Evolutionary conservation across 2,888 invertebrate genomes (phyloP).

Genomic region (Xylota sylvarum): DNA sequence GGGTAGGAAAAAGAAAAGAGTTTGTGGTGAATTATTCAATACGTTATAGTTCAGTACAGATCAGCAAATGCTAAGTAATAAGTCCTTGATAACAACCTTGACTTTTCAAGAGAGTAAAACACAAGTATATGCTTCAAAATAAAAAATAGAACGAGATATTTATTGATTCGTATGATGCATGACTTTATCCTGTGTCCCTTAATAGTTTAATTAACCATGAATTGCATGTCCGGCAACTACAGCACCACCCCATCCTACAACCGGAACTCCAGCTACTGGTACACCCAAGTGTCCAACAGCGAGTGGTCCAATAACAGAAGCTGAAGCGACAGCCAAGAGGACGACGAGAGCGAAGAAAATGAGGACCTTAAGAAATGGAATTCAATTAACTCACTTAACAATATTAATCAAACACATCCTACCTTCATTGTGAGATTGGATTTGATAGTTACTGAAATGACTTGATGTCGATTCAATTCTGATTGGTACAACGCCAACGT

Average conservation of each 20-base stretch:
- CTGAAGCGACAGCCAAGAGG: conserved; percentile 37
- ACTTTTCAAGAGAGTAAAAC: not conserved
- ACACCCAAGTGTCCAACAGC: conserved; percentile 33
- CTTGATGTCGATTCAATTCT: conserved; percentile 39
- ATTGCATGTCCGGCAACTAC: conserved; percentile 24
- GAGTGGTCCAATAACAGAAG: conserved; percentile 50
- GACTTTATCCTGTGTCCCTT: not conserved
- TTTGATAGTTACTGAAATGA: conserved; percentile 28
- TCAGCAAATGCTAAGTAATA: too few relatives aligned
- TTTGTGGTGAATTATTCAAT: not conserved
- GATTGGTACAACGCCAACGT: not conserved
- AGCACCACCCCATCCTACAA: conserved; percentile 9
- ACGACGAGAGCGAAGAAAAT: conserved; percentile 49
- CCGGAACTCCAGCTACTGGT: conserved; percentile 28
- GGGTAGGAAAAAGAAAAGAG: not conserved
- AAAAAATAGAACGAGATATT: not conserved
- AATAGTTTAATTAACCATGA: conserved; percentile 24
- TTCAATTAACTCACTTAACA: not conserved
- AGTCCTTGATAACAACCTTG: too few relatives aligned
- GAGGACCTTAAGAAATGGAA: conserved; percentile 16
- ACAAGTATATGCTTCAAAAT: not conserved
- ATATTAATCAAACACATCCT: not conserved
- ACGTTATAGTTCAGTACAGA: too few relatives aligned
- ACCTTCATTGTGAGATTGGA: conserved; percentile 31
- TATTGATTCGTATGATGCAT: not conserved